Base-by-base conservation (phyloP, 2,888 invertebrate species). In the Cheilosia urbana region DNA sequence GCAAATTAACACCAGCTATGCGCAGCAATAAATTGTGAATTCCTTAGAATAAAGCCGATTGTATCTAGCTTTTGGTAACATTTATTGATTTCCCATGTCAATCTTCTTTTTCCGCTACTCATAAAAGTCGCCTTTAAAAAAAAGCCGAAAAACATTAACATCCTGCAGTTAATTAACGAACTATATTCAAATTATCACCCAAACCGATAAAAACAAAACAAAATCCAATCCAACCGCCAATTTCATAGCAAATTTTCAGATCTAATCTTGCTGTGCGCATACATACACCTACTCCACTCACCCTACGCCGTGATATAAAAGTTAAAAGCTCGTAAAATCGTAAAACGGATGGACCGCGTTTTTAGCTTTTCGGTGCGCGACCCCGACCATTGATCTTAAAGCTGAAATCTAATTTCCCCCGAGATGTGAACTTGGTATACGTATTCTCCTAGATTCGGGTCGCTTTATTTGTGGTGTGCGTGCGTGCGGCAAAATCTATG, bases 31-130 rank as follows among this genome's bases (percentile, higher is more conserved):
- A 72, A 82, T 17, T 19, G 30, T 47, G 37, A 13, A 27, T 53
- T 47, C 19, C 30, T 63, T 17, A 58, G 37, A 42, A 37, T 13
- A 42, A n/a, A 6, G 24, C 21, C 66, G 42, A 66, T 27, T 45
- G 30, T 34, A 37, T 9, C 30, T 78, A 49, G 51, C 60, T 53
- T 42, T 62, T 24, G 42, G 27, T 57, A 69, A 58, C 77, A 75
- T 80, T 71, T 73, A 84, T 84, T 75, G 84, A 80, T 80, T 80
- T 80, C 84, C 69, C 69, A 71, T 71, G 80, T 80, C 68, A 75
- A 69, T 65, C 75, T 69, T 24, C 24, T 30, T 73, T 63, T 63
- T 63, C 21, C 60, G 13, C 66, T 37, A 53, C 60, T 71, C 75
- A 65, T 84, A 80, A 84, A 84, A 84, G 53, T 65, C 69, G 57